Evolutionary conservation across 2,797 vertebrate genomes (phyloP).

Genomic region (Clarias platycephalus): DNA sequence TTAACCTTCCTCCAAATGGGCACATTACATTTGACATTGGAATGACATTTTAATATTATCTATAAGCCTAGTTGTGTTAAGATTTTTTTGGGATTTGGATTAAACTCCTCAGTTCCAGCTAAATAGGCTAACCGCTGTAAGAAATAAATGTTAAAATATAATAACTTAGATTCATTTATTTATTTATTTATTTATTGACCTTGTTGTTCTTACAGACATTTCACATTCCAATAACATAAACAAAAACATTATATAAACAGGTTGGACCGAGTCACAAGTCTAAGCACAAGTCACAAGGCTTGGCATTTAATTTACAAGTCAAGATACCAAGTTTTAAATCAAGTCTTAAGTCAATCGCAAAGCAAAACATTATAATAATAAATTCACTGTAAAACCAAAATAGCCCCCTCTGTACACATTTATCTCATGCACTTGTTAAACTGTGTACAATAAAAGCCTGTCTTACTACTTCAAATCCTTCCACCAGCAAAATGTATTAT

Average conservation of each 20-base stretch:
- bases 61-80: background rate
- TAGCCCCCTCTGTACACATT: too few relatives aligned
- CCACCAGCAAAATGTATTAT: background rate
- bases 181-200: too few relatives aligned
- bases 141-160: background rate
- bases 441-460: too few relatives aligned
- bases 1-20: background rate
- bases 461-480: too few relatives aligned
- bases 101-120: background rate
- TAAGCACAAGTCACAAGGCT: background rate
- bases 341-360: background rate
- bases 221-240: too few relatives aligned
- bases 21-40: background rate
- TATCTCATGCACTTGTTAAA: too few relatives aligned
- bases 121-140: background rate
- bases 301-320: background rate
- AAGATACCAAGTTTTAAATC: background rate
- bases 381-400: background rate
- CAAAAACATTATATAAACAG: too few relatives aligned
- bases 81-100: background rate
- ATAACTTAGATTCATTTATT: background rate
- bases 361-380: background rate
- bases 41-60: background rate
- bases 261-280: background rate
- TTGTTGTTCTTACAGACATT: too few relatives aligned